Base-by-base conservation (phyloP, 2,888 invertebrate genomes). In the Schizotus pectinicornis region DNA sequence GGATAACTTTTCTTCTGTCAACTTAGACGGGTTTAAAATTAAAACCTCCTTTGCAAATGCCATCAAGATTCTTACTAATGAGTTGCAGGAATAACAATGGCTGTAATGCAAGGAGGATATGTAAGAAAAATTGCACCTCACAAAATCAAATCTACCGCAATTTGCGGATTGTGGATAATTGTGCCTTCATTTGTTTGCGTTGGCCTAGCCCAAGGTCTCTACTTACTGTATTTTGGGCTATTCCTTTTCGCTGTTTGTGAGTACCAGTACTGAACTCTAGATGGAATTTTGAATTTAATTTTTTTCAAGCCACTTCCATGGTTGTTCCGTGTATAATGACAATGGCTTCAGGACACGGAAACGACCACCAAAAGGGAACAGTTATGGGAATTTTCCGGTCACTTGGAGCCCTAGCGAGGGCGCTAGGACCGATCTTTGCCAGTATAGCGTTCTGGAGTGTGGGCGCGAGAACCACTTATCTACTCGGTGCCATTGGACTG, bases 321-420 rank as follows among this genome's bases (percentile, higher is more conserved):
- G 95, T 97, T 31, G 97, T 98, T 13, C 96, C 98, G 7, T 95
- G 95, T 74, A 86, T 98, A 82, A 98, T 95, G 71, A 92, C 97
- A 2, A 81, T 96, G 78, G 93, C 93, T n/a, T 94, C 97, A 1
- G 86, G 87, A 63, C 89, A 90, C 75, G 91, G 92, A 5, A 87
- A 88, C 34, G 84, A 82, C 57, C 88, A 89, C 73, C 92, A 95
- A 73, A 95, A 97, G 75, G 98, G 98, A 30, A 90, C 91, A 0
- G 91, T 95, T 63, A 88, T 98, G 75, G 99, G 99, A 7, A 92
- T 94, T 64, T 94, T 98, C 74, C 85, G 98, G 59, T 97, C 98
- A 1, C 82, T 98, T 34, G 98, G 98, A 9, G 94, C 98, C 1
- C 81, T 99, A 38, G 97, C 98, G 0, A 83, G 98, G 66, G 95